Evolutionary conservation across 2,888 invertebrate genomes (phyloP).

Genomic region (Pyrrhia umbra): DNA sequence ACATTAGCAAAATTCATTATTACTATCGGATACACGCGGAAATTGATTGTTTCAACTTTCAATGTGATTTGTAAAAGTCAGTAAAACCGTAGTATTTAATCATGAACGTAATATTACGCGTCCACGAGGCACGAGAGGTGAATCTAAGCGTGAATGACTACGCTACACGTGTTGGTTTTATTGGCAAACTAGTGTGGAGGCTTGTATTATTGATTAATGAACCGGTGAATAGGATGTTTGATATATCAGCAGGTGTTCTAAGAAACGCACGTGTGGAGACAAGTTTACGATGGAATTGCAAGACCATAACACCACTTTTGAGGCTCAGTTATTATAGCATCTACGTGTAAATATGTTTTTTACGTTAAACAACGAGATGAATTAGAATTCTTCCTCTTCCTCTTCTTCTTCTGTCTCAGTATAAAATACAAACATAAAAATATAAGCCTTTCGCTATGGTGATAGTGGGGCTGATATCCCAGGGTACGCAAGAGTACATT

Average conservation of each 20-base stretch:
- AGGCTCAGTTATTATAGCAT: no score
- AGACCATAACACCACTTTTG: no score
- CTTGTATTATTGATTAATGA: constrained; percentile 6
- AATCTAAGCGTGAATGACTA: constrained; percentile 32
- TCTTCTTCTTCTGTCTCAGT: no score
- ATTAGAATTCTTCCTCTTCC: no score
- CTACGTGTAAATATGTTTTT: no score
- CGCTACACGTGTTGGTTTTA: constrained; percentile 36
- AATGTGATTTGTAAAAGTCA: not conserved
- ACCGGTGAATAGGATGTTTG: not conserved
- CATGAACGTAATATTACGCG: constrained; percentile 10
- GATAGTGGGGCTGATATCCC: no score
- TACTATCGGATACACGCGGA: not conserved
- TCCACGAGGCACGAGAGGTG: constrained; percentile 42
- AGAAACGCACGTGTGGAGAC: not conserved
- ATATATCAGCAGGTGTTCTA: constrained; percentile 15
- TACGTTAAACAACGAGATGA: no score
- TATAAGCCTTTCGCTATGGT: no score
- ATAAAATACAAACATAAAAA: no score
- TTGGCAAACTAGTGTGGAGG: constrained; percentile 3
- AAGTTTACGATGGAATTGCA: not conserved
- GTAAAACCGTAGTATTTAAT: constrained; percentile 16
- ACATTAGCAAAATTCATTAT: not conserved
- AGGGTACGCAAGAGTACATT: no score
- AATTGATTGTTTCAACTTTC: constrained; percentile 16